Conservation (phyloP, 2,888 invertebrate genomes). For the Ennomos quercinarius region DNA sequence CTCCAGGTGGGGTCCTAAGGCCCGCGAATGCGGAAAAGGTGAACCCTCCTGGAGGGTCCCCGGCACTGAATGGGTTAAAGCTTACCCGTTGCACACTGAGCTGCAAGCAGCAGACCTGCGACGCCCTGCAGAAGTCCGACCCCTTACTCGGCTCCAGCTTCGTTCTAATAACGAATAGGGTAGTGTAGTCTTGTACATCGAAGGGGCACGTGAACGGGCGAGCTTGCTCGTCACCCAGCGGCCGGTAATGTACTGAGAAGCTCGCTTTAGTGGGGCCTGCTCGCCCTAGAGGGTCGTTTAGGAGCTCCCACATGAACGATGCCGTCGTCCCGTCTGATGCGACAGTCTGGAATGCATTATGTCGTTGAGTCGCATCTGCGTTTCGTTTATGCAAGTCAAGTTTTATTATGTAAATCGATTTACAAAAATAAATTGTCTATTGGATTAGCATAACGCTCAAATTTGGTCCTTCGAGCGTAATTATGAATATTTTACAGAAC, state of each 20-base stretch:
- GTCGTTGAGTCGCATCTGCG: no score
- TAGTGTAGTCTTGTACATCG: conserved; percentile 93
- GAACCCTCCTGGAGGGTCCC: no score
- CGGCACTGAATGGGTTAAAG: not conserved
- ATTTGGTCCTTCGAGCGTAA: no score
- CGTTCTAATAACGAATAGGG: conserved; percentile 92
- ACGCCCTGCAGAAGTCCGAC: conserved; percentile 94
- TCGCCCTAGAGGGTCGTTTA: conserved; percentile 86
- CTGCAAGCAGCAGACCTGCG: conserved; percentile 94
- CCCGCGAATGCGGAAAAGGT: no score
- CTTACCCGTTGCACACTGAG: conserved; percentile 88
- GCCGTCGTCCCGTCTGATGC: conserved; percentile 91
- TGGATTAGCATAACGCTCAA: no score
- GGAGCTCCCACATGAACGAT: conserved; percentile 94
- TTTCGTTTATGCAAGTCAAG: no score
- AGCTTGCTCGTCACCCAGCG: conserved; percentile 36
- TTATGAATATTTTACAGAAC: no score
- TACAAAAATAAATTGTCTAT: no score
- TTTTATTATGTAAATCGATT: no score
- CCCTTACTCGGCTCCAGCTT: conserved; percentile 92
- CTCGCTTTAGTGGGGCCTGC: conserved; percentile 81
- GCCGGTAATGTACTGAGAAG: conserved; percentile 70
- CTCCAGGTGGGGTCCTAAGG: no score
- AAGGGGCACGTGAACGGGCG: conserved; percentile 88
- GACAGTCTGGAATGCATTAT: conserved; percentile 70